A percentile compares a stretch with the other conserved stretches of the same genome.
These are phyloP conservation scores for Amazona guildingii DNA, from an alignment of 2,113 vertebrate species.

Conservation along the genomic window DNA sequence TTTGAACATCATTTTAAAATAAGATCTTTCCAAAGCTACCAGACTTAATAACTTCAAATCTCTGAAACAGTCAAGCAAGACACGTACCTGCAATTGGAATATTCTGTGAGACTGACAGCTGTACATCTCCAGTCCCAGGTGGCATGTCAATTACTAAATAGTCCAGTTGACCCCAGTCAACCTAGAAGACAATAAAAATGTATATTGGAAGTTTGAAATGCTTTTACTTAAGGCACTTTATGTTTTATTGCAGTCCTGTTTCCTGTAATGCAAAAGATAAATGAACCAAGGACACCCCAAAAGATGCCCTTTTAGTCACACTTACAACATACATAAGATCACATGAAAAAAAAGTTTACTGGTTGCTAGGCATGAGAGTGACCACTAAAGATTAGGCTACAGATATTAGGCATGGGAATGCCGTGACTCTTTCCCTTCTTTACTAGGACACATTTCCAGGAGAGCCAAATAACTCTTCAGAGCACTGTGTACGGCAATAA, in stretches of 20 bases:
- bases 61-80: neutral
- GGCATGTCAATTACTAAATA: conserved; percentile 98
- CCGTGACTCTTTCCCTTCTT: neutral
- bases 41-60: neutral
- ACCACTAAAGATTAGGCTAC: neutral
- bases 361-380: neutral
- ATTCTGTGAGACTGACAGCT: conserved; percentile 92
- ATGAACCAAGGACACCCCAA: neutral
- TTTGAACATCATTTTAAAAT: neutral
- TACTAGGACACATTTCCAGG: neutral
- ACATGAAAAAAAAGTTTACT: neutral
- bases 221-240: neutral
- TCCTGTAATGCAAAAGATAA: neutral
- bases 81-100: conserved; percentile 87
- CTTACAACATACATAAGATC: neutral
- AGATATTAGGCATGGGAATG: neutral
- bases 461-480: neutral
- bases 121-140: conserved; percentile 96
- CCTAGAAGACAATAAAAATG: conserved; percentile 73
- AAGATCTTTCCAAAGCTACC: neutral
- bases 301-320: neutral
- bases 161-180: conserved; percentile 93
- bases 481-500: neutral
- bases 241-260: neutral
- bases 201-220: neutral